Base-by-base conservation (phyloP, 2,888 invertebrate species). In the Tipula lateralis region DNA sequence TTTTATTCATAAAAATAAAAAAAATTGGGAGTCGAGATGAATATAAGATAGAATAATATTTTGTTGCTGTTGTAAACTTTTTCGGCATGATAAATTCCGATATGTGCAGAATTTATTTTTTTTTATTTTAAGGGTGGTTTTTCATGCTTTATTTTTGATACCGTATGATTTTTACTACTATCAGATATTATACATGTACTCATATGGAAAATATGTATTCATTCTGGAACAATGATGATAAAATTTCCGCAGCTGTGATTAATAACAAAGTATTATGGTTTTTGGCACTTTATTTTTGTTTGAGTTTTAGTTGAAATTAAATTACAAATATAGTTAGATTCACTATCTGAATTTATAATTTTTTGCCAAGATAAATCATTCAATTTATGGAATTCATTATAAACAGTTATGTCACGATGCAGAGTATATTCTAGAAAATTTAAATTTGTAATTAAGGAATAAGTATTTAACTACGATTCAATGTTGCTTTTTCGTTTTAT, bases 121-220 rank as follows among this genome's bases (percentile, higher is more conserved):
- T 66, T 66, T 66, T 44, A 39, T 39, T 50, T 50, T 16, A 50
- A 66, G 66, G 19, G 66, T 7, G 66, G 24, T 19, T 66, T 19
- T 66, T 24, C 66, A 13, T 24, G 66, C 66, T 66, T 66, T 44
- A 44, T 44, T 44, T 50, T 66, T 66, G 66, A 66, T 24, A 24
- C 66, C 66, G 66, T 66, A 66, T 66, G 66, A 66, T 66, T 66
- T 66, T 66, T 66, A 66, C 66, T 66, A 66, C 66, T 66, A 66
- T 24, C 66, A 24, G 66, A 66, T 66, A 66, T 24, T 66, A 66
- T 66, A 24, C 66, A 66, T 66, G 66, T 66, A 66, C 2, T 9
- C 9, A 19, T 66, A 66, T 66, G 66, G 24, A 66, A 66, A 66
- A 66, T 66, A 24, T 66, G 24, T 66, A 66, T 66, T 66, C 66